These are phyloP conservation scores for Gymnogyps californianus DNA, from an alignment of 2,113 vertebrate genomes.

Conservation along the genomic window DNA sequence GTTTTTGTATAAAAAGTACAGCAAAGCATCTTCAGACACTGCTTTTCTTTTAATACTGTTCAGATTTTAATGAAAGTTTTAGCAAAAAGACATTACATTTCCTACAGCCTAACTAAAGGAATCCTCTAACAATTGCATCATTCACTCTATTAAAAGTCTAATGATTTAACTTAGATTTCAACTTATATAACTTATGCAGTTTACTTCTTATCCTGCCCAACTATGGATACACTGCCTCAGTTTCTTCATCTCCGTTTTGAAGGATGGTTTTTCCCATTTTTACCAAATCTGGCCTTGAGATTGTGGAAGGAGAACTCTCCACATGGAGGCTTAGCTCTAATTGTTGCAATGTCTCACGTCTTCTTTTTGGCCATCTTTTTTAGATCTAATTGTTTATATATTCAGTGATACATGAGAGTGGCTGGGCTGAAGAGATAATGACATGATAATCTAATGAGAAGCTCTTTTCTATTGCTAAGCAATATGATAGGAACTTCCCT, in stretches of 20 bases:
- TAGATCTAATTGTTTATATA: not conserved
- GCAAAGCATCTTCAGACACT: not conserved
- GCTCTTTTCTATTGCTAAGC: not conserved
- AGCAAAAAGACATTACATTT: not conserved
- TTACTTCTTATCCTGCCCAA: not conserved
- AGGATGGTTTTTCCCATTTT: not conserved
- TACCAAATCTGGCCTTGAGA: not conserved
- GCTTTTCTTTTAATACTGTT: not conserved
- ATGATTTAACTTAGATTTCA: not conserved
- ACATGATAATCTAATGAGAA: not conserved
- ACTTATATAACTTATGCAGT: rapidly evolving
- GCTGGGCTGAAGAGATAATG: not conserved
- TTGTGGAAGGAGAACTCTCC: not conserved
- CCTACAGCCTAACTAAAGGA: not conserved
- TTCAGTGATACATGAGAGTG: not conserved
- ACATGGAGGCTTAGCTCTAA: not conserved
- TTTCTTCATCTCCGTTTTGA: not conserved
- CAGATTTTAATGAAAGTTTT: not conserved
- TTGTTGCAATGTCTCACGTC: not conserved
- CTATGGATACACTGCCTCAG: not conserved
- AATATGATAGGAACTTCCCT: not conserved
- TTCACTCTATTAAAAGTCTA: not conserved
- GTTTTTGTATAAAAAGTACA: not conserved
- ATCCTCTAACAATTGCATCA: not conserved
- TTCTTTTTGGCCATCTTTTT: not conserved